Conservation (phyloP, 2,888 invertebrate species). For the Himalopsyche kuldschensis region DNA sequence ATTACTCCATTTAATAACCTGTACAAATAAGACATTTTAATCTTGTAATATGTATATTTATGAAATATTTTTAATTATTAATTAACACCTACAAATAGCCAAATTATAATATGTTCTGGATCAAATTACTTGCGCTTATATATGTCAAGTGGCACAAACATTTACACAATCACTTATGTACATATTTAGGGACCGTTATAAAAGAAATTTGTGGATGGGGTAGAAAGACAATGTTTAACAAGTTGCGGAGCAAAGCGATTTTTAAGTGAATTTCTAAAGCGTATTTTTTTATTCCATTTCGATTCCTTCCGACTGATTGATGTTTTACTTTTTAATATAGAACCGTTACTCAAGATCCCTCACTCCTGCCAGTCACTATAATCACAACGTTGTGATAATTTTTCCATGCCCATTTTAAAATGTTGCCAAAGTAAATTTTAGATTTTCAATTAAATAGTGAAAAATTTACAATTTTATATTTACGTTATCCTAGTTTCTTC, state of each 20-base stretch:
- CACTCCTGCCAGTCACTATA: neutral
- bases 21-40: too few species aligned
- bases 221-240: neutral
- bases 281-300: neutral
- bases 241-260: neutral
- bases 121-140: neutral
- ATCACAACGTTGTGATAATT: neutral
- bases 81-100: too few species aligned
- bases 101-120: neutral
- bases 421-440: too few species aligned
- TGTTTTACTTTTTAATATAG: neutral
- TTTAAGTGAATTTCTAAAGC: neutral
- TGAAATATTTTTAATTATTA: too few species aligned
- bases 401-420: neutral
- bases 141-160: neutral
- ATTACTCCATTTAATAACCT: too few species aligned
- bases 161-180: neutral
- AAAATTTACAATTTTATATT: too few species aligned
- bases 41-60: too few species aligned
- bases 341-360: neutral
- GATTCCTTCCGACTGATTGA: neutral
- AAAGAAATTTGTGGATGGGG: neutral
- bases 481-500: too few species aligned
- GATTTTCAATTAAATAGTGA: too few species aligned
- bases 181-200: neutral